Conservation (phyloP, 2,888 invertebrate species). For the Ommatoiulus sabulosus region DNA sequence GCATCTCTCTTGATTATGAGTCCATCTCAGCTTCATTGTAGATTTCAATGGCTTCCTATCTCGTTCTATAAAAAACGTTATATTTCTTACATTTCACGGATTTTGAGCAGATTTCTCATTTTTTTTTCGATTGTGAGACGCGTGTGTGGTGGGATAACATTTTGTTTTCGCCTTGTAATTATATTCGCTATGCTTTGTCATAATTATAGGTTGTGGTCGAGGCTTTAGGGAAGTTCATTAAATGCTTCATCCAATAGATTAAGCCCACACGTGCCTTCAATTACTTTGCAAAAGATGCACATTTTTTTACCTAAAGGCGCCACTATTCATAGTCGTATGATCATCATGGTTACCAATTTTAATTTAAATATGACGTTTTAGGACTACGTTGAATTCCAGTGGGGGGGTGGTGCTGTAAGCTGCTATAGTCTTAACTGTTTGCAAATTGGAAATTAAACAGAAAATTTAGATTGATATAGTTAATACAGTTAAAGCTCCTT, state of each 20-base stretch:
- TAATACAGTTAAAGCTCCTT: no score
- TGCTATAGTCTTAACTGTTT: not conserved
- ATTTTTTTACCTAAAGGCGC: not conserved
- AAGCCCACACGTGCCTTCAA: not conserved
- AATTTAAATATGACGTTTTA: no score
- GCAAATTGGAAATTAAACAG: not conserved
- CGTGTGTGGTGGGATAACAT: conserved; percentile 15
- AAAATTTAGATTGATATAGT: not conserved
- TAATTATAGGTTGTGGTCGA: conserved; percentile 16
- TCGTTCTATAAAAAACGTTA: not conserved
- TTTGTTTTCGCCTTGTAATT: not conserved
- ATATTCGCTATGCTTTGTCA: not conserved
- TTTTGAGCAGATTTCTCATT: not conserved
- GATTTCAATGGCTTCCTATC: not conserved
- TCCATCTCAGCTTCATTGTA: not conserved
- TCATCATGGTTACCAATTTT: no score
- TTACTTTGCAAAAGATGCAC: not conserved
- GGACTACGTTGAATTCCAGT: no score
- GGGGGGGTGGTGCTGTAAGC: no score
- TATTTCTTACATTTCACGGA: not conserved
- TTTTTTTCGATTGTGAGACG: not conserved
- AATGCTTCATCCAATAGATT: not conserved
- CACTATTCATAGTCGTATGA: not conserved
- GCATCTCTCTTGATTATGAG: not conserved
- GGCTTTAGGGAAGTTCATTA: not conserved